These are phyloP conservation scores for Epinotia brunnichana DNA, from an alignment of 2,888 invertebrate species.

Conservation along the genomic window DNA sequence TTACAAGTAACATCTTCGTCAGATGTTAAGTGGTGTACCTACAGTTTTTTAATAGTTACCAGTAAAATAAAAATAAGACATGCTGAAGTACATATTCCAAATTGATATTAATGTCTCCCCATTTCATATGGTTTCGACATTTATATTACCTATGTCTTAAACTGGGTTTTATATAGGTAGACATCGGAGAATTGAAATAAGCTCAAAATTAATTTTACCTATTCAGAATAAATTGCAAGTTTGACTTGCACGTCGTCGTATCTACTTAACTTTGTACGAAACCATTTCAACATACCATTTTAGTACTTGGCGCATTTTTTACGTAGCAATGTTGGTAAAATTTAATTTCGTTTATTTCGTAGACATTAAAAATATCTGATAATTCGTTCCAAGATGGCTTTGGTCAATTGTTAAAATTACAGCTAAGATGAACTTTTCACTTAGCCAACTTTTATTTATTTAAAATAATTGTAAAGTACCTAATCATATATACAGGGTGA, in stretches of 20 bases:
- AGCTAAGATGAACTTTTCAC: too few relatives aligned
- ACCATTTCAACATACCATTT: constrained; percentile 13
- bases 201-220: too few relatives aligned
- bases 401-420: too few relatives aligned
- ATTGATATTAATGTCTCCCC: not conserved
- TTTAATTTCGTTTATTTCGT: not conserved
- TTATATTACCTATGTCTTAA: not conserved
- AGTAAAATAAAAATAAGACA: not conserved
- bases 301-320: constrained; percentile 8
- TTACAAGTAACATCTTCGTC: too few relatives aligned
- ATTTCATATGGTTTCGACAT: too few relatives aligned
- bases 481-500: too few relatives aligned
- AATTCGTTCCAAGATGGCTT: not conserved
- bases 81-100: not conserved
- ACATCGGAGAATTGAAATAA: too few relatives aligned
- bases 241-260: not conserved
- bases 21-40: too few relatives aligned
- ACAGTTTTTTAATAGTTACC: not conserved
- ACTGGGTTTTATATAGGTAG: not conserved
- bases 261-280: constrained; percentile 24
- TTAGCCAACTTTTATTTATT: too few relatives aligned
- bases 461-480: too few relatives aligned
- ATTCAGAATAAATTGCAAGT: too few relatives aligned
- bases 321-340: not conserved
- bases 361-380: not conserved